Base-by-base conservation (phyloP, 2,888 invertebrate genomes). In the Athalia rosae region DNA sequence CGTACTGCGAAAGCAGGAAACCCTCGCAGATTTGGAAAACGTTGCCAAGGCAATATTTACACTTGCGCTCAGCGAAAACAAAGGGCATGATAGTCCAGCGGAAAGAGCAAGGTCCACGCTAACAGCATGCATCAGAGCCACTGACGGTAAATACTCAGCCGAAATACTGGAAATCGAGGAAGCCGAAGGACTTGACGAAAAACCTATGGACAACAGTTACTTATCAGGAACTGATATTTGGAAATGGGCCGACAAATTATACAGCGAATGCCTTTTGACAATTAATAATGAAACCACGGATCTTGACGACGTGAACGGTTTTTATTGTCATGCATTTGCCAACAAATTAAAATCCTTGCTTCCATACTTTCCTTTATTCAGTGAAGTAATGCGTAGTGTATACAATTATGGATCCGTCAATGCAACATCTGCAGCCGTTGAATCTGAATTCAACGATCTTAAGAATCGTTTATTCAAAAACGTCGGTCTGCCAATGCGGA, bases 401-500 rank as follows among this genome's bases (percentile, higher is more conserved):
- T 76, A 71, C 15, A 71, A 69, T 5, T 78, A 78, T 61, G 79
- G 78, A 13, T 61, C 50, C 3, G 48, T 45, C n/a, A 71, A 61
- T n/a, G 53, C 78, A 13, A 78, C 76, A 48, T 80, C 80, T 59
- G 71, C 79, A 7, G 78, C 78, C 9, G 76, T 80, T 45, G 78
- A 80, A 66, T 77, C 78, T 3, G 79, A 80, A 59, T 79, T 79
- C 15, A 78, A 79, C 13, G 79, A 80, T 61, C n/a, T 78, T 15
- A 80, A 79, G 13, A 53, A 79, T 73, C 78, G 79, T 4, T 53
- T 69, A 13, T 66, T 80, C 4, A 66, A 58, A 63, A 53, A 78
- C 58, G 77, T 48, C 3, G 56, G 56, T 9, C 71, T 62, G 43
- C 74, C 78, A 13, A 48, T 80, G 53, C 64, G 79, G 11, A 9